Evolutionary conservation across 2,797 vertebrate genomes (phyloP).

Genomic region (Galaxias olidus): DNA sequence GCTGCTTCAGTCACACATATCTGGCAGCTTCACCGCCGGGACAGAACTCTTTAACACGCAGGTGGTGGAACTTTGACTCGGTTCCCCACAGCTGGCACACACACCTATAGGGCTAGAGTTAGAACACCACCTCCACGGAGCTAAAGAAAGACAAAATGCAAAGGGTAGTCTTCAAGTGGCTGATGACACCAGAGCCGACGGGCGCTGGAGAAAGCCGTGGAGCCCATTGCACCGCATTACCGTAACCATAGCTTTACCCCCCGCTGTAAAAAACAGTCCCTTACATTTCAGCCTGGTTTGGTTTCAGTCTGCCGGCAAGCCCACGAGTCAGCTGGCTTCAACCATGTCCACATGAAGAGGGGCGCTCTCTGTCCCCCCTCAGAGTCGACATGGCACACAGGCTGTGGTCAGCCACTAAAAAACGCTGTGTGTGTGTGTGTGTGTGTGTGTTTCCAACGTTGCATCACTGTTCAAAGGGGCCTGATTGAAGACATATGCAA

Average conservation of each 20-base stretch:
- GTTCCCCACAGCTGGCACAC: too few species aligned
- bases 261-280: constrained; percentile 1
- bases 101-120: too few species aligned
- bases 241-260: neutral
- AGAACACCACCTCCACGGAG: too few species aligned
- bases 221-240: constrained; percentile 4
- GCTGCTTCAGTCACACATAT: neutral
- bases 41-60: too few species aligned
- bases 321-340: constrained; percentile 8
- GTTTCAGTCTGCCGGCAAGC: constrained; percentile 38
- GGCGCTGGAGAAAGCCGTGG: constrained; percentile 2
- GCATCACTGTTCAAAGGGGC: neutral
- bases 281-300: constrained; percentile 14
- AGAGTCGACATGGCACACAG: neutral
- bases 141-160: too few species aligned
- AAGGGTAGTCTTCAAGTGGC: too few species aligned
- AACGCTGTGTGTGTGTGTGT: neutral
- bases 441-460: neutral
- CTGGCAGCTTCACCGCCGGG: neutral
- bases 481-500: neutral
- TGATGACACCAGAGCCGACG: too few species aligned
- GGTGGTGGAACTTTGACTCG: too few species aligned
- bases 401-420: neutral
- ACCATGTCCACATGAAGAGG: neutral
- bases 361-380: neutral